Conservation (phyloP, 2,113 vertebrate species). For the Pangasianodon gigas region DNA sequence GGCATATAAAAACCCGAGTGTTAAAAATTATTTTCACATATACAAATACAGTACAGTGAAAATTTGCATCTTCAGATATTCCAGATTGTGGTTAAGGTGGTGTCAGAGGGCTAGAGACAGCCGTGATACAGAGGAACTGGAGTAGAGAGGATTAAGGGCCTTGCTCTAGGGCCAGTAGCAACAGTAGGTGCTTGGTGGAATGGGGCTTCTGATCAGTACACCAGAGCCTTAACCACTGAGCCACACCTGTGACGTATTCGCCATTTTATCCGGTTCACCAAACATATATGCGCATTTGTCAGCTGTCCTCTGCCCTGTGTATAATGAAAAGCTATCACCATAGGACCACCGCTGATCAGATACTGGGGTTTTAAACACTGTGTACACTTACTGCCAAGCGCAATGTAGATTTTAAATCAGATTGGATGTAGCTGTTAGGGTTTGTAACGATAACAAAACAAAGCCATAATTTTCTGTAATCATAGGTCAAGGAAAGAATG, state of each 20-base stretch:
- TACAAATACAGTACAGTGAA: too few relatives aligned
- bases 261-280: not conserved
- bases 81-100: not conserved
- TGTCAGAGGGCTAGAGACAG: not conserved
- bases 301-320: not conserved
- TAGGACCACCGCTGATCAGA: not conserved
- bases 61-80: not conserved
- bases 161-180: not conserved
- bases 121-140: not conserved
- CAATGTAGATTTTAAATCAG: too few relatives aligned
- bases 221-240: not conserved
- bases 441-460: not conserved
- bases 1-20: not conserved
- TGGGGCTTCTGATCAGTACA: not conserved
- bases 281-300: not conserved
- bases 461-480: not conserved
- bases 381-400: too few relatives aligned
- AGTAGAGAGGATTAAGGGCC: not conserved
- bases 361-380: not conserved
- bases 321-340: not conserved
- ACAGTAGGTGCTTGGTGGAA: not conserved
- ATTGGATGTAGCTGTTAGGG: too few relatives aligned
- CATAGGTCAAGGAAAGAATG: not conserved
- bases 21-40: not conserved
- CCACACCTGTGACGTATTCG: too few relatives aligned